phyloP scores from a whole-genome alignment of 2,797 vertebrate species.

The Varecia variegata region DNA sequence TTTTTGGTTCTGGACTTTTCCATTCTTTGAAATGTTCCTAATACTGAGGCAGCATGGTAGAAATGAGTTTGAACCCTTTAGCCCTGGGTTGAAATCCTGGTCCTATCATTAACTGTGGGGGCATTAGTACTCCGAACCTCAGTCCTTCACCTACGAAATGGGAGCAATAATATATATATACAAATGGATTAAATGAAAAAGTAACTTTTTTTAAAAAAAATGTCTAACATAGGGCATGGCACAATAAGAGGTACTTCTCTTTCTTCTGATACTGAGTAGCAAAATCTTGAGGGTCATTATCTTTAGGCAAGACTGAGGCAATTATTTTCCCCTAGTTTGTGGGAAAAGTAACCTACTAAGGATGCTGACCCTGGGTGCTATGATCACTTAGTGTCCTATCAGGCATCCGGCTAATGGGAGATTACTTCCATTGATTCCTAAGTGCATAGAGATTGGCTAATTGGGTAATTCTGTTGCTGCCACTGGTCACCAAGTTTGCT shows the following conservation, averaged over 20 bases:
- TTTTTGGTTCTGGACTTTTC: background rate
- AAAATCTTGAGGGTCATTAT: background rate
- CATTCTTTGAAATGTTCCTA: background rate
- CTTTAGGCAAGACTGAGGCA: background rate
- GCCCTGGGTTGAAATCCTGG: background rate
- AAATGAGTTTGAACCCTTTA: background rate
- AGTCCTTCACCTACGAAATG: background rate
- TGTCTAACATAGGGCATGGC: background rate
- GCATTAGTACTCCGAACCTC: background rate
- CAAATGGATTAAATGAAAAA: background rate
- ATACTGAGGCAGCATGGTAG: background rate
- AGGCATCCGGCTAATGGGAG: background rate
- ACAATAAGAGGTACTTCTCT: background rate
- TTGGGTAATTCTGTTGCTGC: background rate
- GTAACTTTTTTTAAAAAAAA: background rate
- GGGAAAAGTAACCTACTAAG: background rate
- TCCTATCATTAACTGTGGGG: background rate
- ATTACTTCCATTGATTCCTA: background rate
- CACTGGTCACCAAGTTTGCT: background rate
- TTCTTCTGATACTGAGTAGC: background rate
- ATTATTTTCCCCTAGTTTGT: background rate
- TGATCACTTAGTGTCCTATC: background rate
- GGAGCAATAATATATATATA: background rate
- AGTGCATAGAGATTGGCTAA: too few species aligned
- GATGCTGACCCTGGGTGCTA: background rate